Percentiles rank a stretch among this genome's conserved stretches.
phyloP scores from a whole-genome alignment of 1,140 invertebrate species.

The Pogonus chalceus region DNA sequence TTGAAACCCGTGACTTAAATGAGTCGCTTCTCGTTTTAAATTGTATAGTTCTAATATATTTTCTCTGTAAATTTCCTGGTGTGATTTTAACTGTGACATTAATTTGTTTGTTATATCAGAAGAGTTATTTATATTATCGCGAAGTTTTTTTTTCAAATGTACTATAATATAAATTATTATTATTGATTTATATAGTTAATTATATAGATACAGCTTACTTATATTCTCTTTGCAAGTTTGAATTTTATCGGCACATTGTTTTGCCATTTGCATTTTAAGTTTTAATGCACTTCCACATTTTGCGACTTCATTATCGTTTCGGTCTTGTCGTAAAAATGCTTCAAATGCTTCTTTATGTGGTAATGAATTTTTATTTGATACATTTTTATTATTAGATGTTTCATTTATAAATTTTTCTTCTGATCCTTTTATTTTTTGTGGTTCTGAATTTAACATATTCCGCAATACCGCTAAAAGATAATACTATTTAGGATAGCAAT shows the following conservation, averaged over 20 bases:
- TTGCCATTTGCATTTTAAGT: background rate
- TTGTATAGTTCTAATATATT: conserved; percentile 15
- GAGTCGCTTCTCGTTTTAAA: conserved; percentile 20
- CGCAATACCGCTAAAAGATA: background rate
- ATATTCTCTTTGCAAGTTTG: background rate
- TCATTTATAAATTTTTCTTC: no score
- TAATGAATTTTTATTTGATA: no score
- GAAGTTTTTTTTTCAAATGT: background rate
- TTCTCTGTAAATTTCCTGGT: conserved; percentile 22
- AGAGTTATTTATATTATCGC: background rate
- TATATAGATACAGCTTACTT: background rate
- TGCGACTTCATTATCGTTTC: no score
- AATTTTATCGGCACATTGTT: background rate
- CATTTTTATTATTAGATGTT: no score
- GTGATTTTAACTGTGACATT: conserved; percentile 11
- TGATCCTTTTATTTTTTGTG: no score
- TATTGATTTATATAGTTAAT: background rate
- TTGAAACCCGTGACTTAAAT: conserved; percentile 18
- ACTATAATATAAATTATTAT: background rate
- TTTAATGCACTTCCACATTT: background rate
- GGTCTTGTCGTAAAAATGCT: no score
- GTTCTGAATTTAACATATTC: no score
- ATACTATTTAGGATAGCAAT: no score
- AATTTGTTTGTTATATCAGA: background rate
- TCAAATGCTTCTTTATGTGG: background rate